phyloP scores from a whole-genome alignment of 2,888 invertebrate species.

The Dasypogon diadema region DNA sequence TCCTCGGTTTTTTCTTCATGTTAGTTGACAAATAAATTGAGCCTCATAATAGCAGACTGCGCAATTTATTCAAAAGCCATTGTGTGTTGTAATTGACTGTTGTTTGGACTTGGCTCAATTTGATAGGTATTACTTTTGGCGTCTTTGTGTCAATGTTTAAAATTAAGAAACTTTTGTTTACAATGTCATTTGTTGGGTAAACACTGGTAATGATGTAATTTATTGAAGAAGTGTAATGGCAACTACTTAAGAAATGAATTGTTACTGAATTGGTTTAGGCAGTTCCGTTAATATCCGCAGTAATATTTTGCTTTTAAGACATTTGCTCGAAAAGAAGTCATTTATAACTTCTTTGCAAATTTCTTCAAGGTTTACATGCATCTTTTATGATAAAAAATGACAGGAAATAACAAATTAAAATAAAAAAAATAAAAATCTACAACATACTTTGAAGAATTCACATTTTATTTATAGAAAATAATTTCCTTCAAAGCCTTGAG shows the following conservation, averaged over 20 bases:
- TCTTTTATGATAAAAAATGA: too few species aligned
- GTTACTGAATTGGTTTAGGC: too few species aligned
- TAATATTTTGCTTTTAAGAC: too few species aligned
- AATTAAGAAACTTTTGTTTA: slow-evolving; percentile 41
- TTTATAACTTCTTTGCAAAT: too few species aligned
- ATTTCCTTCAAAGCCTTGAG: too few species aligned
- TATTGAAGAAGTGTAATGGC: background rate
- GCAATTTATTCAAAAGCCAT: slow-evolving; percentile 31
- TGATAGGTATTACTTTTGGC: slow-evolving; percentile 18
- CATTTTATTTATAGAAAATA: too few species aligned
- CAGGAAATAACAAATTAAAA: too few species aligned
- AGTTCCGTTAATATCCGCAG: too few species aligned
- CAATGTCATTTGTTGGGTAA: slow-evolving; percentile 40
- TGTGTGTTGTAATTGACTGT: slow-evolving; percentile 11
- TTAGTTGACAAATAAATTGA: slow-evolving; percentile 29
- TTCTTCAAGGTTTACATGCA: too few species aligned
- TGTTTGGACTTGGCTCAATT: slow-evolving; percentile 19
- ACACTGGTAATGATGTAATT: slow-evolving; percentile 13
- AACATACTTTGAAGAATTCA: too few species aligned
- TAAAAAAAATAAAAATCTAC: too few species aligned
- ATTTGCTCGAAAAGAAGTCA: too few species aligned
- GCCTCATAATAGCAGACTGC: slow-evolving; percentile 13
- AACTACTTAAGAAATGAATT: slow-evolving; percentile 18
- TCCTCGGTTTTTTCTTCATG: background rate
- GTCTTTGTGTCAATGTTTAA: slow-evolving; percentile 35